Evolutionary conservation across 1,140 invertebrate genomes (phyloP).

Genomic region (Drosophila tsacasi): DNA sequence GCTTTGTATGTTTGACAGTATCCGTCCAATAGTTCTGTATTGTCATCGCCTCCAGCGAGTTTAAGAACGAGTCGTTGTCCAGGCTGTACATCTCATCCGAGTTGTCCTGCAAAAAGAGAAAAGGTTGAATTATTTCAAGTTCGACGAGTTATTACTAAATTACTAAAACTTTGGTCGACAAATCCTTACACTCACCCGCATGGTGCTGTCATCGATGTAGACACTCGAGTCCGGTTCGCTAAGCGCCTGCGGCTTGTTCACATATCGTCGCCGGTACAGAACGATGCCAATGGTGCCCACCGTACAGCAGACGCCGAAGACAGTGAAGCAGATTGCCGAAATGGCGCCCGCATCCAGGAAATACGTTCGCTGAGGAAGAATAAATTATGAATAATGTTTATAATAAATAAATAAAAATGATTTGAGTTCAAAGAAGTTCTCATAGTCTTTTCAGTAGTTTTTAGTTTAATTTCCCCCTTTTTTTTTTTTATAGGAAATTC

Average conservation of each 20-base stretch:
- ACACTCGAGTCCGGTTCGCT: conserved; percentile 95
- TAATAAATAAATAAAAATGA: neutral
- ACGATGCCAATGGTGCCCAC: conserved; percentile 90
- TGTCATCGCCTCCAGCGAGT: conserved; percentile 96
- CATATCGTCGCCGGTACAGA: conserved; percentile 90
- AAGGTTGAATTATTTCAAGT: neutral
- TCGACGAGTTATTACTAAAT: accelerated
- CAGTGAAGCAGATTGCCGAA: conserved; percentile 90
- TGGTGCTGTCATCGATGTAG: conserved; percentile 95
- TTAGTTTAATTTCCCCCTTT: neutral
- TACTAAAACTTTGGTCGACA: conserved; percentile 42
- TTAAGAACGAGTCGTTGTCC: conserved; percentile 96
- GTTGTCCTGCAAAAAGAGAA: conserved; percentile 89
- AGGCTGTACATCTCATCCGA: conserved; percentile 96
- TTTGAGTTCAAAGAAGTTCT: neutral
- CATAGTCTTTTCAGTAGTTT: no score
- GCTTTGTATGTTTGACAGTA: conserved; percentile 95
- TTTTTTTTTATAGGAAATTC: neutral
- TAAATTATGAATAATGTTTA: neutral
- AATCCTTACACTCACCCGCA: conserved; percentile 89
- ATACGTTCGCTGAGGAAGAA: conserved; percentile 65
- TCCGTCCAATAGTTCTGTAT: conserved; percentile 97
- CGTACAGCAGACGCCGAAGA: conserved; percentile 88
- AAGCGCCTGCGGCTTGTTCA: conserved; percentile 92
- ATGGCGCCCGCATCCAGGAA: conserved; percentile 89